A percentile compares a stretch with the other conserved stretches of the same genome.
These are phyloP conservation scores for Drosophila nasuta DNA, from an alignment of 1,140 invertebrate species.

Conservation along the genomic window DNA sequence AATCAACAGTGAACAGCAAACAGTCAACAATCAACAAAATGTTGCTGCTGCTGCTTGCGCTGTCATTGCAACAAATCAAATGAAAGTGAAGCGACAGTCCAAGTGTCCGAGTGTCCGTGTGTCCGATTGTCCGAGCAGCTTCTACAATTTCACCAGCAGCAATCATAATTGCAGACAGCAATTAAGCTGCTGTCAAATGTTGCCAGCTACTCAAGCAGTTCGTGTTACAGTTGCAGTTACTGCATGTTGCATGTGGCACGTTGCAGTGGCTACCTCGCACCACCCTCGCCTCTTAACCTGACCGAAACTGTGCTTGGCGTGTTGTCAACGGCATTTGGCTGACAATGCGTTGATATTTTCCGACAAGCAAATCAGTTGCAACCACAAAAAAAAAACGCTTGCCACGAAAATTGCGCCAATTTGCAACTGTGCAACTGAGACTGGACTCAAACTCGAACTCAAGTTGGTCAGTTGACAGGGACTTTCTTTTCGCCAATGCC, in stretches of 20 bases:
- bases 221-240: conserved; percentile 70
- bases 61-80: conserved; percentile 65
- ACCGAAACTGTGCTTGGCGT: conserved; percentile 24
- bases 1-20: conserved; percentile 37
- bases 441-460: conserved; percentile 10
- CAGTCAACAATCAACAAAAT: conserved; percentile 38
- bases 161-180: conserved; percentile 81
- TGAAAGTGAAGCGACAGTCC: conserved; percentile 62
- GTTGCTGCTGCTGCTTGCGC: conserved; percentile 23
- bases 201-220: conserved; percentile 78
- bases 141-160: conserved; percentile 57
- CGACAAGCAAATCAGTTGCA: conserved; percentile 76
- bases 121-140: conserved; percentile 32
- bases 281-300: conserved; percentile 19
- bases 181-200: conserved; percentile 77
- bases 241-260: conserved; percentile 51
- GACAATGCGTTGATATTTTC: conserved; percentile 83
- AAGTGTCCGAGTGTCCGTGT: conserved; percentile 1
- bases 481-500: conserved; percentile 56
- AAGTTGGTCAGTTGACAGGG: conserved; percentile 12
- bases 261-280: conserved; percentile 36
- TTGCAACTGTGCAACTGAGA: conserved; percentile 48
- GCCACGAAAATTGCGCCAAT: conserved; percentile 68
- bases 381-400: conserved; percentile 24
- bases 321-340: conserved; percentile 72